Conservation (phyloP, 2,888 invertebrate genomes). For the Drosophila borborema region DNA sequence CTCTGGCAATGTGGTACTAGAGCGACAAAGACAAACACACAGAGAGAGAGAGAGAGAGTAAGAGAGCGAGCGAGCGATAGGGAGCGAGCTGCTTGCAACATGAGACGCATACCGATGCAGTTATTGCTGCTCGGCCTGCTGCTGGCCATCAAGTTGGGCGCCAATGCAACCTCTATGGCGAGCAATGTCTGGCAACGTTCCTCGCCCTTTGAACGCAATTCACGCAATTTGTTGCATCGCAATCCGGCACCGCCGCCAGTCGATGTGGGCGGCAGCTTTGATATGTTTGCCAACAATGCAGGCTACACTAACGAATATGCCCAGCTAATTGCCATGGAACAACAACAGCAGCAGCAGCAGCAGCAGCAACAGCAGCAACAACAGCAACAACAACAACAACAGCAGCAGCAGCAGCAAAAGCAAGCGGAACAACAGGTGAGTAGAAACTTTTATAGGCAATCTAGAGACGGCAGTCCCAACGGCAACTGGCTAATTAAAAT, state of each 20-base stretch:
- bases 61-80: conserved; percentile 26
- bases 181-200: conserved; percentile 89
- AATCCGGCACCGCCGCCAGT: not conserved
- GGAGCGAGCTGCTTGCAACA: conserved; percentile 44
- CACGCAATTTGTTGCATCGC: conserved; percentile 86
- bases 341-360: conserved; percentile 36
- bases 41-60: conserved; percentile 36
- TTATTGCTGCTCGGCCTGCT: conserved; percentile 70
- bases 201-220: conserved; percentile 92
- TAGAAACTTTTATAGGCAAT: not conserved
- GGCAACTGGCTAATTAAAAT: conserved; percentile 15
- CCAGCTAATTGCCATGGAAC: conserved; percentile 45
- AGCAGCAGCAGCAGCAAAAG: conserved; percentile 52
- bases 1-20: conserved; percentile 58
- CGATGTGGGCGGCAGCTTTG: conserved; percentile 27
- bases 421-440: conserved; percentile 12
- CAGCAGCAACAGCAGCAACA: conserved; percentile 38
- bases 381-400: conserved; percentile 20
- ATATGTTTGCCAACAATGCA: conserved; percentile 32
- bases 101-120: conserved; percentile 77
- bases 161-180: conserved; percentile 83
- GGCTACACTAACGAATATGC: conserved; percentile 58
- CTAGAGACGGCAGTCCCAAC: not conserved
- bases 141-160: conserved; percentile 67
- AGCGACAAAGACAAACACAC: conserved; percentile 6